Percentiles rank a stretch among this genome's conserved stretches.
Evolutionary conservation across 30 jellyfish, hydroid and myxozoan species (phyloP).

Genomic region (Turritopsis dohrnii): DNA sequence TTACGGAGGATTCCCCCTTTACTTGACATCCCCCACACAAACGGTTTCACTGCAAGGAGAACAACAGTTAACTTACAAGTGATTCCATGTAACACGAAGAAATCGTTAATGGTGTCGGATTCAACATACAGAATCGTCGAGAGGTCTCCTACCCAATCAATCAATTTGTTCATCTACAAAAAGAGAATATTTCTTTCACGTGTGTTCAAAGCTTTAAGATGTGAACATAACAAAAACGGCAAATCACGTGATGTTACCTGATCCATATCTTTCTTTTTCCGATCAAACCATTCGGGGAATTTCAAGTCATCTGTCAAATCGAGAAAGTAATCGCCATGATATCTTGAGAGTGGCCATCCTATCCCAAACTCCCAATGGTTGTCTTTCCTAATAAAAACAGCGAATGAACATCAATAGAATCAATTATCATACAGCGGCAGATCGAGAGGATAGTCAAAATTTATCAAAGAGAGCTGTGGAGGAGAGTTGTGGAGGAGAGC

Average conservation of each 20-base stretch:
- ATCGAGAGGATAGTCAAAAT: no score
- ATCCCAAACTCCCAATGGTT: background rate
- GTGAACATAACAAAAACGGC: background rate
- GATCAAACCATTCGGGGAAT: slow-evolving; percentile 17
- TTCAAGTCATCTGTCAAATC: slow-evolving; percentile 19
- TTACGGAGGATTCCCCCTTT: no score
- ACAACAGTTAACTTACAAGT: slow-evolving; percentile 10
- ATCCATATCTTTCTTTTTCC: slow-evolving; percentile 2
- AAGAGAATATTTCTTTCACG: background rate
- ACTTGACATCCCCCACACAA: no score
- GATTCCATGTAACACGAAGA: slow-evolving; percentile 21
- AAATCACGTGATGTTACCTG: background rate
- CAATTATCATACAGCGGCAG: no score
- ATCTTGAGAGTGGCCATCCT: slow-evolving; percentile 10
- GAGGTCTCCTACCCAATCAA: slow-evolving; percentile 13
- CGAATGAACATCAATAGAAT: no score
- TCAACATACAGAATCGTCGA: background rate
- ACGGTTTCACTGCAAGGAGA: no score
- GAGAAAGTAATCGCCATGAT: slow-evolving; percentile 14
- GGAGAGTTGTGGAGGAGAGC: no score
- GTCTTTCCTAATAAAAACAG: background rate
- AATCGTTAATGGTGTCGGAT: slow-evolving; percentile 5
- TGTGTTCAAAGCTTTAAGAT: background rate
- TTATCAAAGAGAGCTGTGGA: no score
- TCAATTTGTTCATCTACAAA: background rate